Percentiles rank a stretch among this genome's conserved stretches.
Conservation (phyloP, 2,888 invertebrate genomes). For the Idaea biselata region DNA sequence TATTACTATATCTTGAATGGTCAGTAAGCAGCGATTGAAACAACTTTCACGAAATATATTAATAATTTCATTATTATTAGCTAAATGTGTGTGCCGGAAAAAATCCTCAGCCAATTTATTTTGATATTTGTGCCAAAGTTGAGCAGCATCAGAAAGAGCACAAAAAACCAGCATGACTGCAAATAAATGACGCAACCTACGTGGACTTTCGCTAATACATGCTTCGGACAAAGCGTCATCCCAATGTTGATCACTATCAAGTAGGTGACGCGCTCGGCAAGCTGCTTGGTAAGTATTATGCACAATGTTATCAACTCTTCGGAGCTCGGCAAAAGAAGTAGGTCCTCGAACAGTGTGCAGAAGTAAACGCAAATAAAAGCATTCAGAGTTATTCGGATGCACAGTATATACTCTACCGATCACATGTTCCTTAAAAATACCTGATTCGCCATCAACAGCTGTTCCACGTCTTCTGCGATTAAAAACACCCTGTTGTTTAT, state of each 20-base stretch:
- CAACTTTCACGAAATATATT: constrained; percentile 1
- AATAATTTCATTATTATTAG: background rate
- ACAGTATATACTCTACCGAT: constrained; percentile 11
- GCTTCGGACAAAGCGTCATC: constrained; percentile 20
- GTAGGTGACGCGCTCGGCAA: constrained; percentile 21
- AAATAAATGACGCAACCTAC: constrained; percentile 28
- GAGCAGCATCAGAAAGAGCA: constrained; percentile 4
- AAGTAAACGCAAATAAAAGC: constrained; percentile 10
- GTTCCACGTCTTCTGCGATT: constrained; percentile 5
- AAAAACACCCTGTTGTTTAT: constrained; percentile 9
- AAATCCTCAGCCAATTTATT: constrained; percentile 8
- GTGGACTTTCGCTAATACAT: constrained; percentile 7
- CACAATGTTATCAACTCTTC: constrained; percentile 9
- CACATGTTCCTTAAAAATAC: constrained; percentile 10
- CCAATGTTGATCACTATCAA: constrained; percentile 23
- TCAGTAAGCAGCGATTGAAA: constrained; percentile 6
- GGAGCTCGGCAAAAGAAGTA: constrained; percentile 13
- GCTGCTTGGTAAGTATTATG: constrained; percentile 22
- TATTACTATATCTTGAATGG: constrained; percentile 6
- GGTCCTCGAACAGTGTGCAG: constrained; percentile 16
- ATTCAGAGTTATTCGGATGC: constrained; percentile 11
- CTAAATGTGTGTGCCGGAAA: constrained; percentile 9
- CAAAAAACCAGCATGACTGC: constrained; percentile 15
- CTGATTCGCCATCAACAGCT: constrained; percentile 3
- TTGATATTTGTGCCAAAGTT: constrained; percentile 7